Percentiles rank a stretch among this genome's conserved stretches.
Conservation (phyloP, 2,113 vertebrate genomes). For the Probosciger aterrimus region DNA sequence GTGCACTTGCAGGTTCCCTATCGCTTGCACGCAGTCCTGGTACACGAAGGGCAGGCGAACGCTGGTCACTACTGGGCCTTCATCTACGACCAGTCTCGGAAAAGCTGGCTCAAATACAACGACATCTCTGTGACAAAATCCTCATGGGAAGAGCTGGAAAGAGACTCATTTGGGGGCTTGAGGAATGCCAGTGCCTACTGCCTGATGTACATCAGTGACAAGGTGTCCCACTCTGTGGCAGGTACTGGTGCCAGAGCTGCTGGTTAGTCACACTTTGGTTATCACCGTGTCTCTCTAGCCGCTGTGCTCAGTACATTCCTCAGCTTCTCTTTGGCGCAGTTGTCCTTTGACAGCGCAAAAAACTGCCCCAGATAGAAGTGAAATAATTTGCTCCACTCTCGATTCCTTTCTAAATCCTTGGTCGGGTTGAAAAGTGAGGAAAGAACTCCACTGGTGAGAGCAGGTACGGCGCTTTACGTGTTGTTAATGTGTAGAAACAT, state of each 20-base stretch:
- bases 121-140: slow-evolving; percentile 90
- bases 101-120: slow-evolving; percentile 95
- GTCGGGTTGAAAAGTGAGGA: neutral
- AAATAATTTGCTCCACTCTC: rapidly evolving
- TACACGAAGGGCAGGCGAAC: slow-evolving; percentile 94
- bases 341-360: neutral
- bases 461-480: rapidly evolving
- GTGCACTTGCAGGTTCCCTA: slow-evolving; percentile 86
- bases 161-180: slow-evolving; percentile 91
- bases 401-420: neutral
- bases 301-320: rapidly evolving
- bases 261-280: rapidly evolving
- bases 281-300: neutral
- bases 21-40: slow-evolving; percentile 89
- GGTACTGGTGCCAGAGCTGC: slow-evolving; percentile 65
- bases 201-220: slow-evolving; percentile 91
- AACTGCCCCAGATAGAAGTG: neutral
- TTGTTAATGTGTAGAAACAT: rapidly evolving
- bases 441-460: neutral
- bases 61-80: slow-evolving; percentile 99
- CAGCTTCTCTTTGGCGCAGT: neutral
- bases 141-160: slow-evolving; percentile 92
- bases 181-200: slow-evolving; percentile 96
- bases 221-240: slow-evolving; percentile 70
- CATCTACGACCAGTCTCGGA: slow-evolving; percentile 82